Base-by-base conservation (phyloP, 2,888 invertebrate genomes). In the Dolomedes plantarius region DNA sequence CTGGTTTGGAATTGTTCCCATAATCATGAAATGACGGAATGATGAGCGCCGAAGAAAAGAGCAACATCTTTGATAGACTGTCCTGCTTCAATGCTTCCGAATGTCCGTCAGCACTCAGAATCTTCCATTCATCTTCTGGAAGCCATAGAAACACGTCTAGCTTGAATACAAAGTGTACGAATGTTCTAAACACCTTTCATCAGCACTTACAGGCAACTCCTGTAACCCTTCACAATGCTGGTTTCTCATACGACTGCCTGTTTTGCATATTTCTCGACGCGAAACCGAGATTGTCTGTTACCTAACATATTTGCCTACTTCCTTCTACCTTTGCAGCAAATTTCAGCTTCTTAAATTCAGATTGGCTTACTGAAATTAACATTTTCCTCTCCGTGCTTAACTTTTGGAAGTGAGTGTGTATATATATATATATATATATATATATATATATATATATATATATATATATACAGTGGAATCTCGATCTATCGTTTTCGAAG, bases 91-190 rank as follows among this genome's bases (percentile, higher is more conserved):
- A 74, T 36, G 64, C 65, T 0, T 32, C 62, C 32, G 9, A 27
- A 23, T 31, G 27, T 19, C n/a, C 23, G 2, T 56, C 23, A 65
- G 28, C 16, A 31, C 31, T 65, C 11, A 65, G 29, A 29, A 75
- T 41, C 75, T 41, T 27, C 39, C 75, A 65, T 75, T 75, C 65
- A 64, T 39, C 16, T 64, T 23, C 64, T 74, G 27, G 62, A 62
- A 74, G 64, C 27, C 36, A 41, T 39, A 65, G 65, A 74, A 64
- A 36, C 32, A 64, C 64, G 28, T 62, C n/a, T 73, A 32, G n/a
- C 19, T 73, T 9, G 1, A 73, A 56, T 73, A 56, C 29, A 32
- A 56, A 73, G 50, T 32, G 36, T 68, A 68, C 32, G n/a, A 31
- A 68, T 32, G 31, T n/a, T 32, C 13, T 32, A 29, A 31, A 32